phyloP scores from a whole-genome alignment of 2,888 invertebrate species.

The Entomobrya multifasciata region DNA sequence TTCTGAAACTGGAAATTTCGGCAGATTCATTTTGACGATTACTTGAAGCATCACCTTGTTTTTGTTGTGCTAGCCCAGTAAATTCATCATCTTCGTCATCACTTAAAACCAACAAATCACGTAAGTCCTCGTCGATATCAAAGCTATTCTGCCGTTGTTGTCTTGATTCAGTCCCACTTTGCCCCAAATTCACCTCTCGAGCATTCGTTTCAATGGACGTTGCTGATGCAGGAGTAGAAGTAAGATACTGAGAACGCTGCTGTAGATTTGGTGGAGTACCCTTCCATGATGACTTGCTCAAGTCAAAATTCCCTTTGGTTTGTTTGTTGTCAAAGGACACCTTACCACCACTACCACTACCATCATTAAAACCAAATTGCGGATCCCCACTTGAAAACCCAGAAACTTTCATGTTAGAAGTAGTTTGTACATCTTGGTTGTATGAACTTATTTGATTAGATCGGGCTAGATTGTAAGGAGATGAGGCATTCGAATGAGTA shows the following conservation, averaged over 20 bases:
- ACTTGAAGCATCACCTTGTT: neutral
- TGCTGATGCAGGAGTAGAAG: constrained; percentile 5
- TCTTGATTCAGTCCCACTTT: neutral
- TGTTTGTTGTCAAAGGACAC: too few relatives aligned
- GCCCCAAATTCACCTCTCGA: neutral
- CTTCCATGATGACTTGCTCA: too few relatives aligned
- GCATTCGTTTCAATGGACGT: neutral
- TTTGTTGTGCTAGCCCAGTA: neutral
- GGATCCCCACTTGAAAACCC: neutral
- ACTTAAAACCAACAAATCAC: constrained; percentile 37
- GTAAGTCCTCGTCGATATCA: constrained; percentile 30
- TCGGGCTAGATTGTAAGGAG: neutral
- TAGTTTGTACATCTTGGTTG: too few relatives aligned
- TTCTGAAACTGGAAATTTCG: neutral
- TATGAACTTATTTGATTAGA: too few relatives aligned
- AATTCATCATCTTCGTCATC: too few relatives aligned
- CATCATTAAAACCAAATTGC: too few relatives aligned
- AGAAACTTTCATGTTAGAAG: neutral
- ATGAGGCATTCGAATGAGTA: neutral
- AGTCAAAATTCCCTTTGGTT: too few relatives aligned
- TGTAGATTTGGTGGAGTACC: neutral
- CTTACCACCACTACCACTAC: too few relatives aligned
- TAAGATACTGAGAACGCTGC: neutral
- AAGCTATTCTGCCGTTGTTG: constrained; percentile 19
- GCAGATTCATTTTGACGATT: neutral